These are phyloP conservation scores for Oceanites oceanicus DNA, from an alignment of 2,113 vertebrate species.

Conservation along the genomic window DNA sequence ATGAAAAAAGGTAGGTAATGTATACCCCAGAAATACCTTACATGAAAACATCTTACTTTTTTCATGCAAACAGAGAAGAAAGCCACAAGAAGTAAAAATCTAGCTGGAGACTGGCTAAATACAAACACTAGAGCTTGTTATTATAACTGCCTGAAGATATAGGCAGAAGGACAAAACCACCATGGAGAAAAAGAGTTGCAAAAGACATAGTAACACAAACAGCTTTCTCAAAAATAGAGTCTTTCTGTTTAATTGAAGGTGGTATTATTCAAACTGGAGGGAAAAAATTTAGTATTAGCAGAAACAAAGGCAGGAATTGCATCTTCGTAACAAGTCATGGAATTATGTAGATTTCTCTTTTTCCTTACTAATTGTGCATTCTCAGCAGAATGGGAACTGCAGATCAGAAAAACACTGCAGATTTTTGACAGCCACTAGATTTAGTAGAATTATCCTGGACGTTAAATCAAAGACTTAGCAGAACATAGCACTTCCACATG, in stretches of 20 bases:
- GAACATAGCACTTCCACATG: background rate
- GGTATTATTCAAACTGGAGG: background rate
- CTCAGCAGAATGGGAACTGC: background rate
- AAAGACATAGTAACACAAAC: background rate
- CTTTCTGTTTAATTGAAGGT: background rate
- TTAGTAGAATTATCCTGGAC: background rate
- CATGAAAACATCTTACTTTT: background rate
- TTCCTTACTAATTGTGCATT: background rate
- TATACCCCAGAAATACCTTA: background rate
- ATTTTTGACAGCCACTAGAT: background rate
- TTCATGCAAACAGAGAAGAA: background rate
- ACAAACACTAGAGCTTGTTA: background rate
- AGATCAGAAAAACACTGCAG: background rate
- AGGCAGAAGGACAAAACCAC: background rate
- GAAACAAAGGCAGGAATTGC: background rate
- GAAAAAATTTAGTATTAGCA: fast-evolving
- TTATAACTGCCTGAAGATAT: background rate
- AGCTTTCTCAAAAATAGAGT: background rate
- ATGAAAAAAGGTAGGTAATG: background rate
- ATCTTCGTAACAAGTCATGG: background rate
- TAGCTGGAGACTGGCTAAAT: background rate
- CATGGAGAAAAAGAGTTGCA: background rate
- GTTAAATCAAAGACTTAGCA: background rate
- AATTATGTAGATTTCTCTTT: background rate
- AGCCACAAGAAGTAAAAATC: background rate